These are phyloP conservation scores for Xestia rhomboidea DNA, from an alignment of 2,888 invertebrate species.

Conservation along the genomic window DNA sequence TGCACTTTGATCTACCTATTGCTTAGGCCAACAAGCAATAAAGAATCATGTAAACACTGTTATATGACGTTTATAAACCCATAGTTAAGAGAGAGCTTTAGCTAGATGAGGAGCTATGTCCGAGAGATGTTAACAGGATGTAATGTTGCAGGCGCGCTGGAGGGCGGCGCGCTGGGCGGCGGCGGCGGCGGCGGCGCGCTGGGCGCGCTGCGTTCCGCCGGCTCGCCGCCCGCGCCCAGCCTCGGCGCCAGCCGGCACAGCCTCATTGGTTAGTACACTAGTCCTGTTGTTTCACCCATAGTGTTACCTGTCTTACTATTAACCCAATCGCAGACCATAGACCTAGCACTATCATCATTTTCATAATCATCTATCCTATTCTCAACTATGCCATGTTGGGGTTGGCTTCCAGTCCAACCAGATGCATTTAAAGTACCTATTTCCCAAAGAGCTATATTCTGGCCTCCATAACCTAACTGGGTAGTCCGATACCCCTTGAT, in stretches of 20 bases:
- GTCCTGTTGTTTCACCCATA: not conserved
- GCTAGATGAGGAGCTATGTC: not conserved
- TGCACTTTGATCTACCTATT: no score
- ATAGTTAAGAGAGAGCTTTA: not conserved
- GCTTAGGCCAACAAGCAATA: not conserved
- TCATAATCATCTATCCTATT: not conserved
- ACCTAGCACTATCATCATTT: not conserved
- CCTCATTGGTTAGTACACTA: constrained; percentile 83
- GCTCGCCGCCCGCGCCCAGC: constrained; percentile 90
- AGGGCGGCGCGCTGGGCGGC: constrained; percentile 90
- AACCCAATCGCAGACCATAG: no score
- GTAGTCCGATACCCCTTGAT: not conserved
- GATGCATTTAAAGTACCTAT: not conserved
- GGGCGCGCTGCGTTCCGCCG: constrained; percentile 88
- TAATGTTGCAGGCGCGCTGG: constrained; percentile 87
- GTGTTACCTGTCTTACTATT: not conserved
- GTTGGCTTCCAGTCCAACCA: not conserved
- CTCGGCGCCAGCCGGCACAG: constrained; percentile 90
- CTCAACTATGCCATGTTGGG: not conserved
- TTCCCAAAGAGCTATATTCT: not conserved
- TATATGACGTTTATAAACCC: not conserved
- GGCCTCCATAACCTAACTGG: not conserved
- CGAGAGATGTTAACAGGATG: constrained; percentile 13
- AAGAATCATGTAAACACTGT: constrained; percentile 1
- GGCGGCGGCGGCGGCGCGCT: constrained; percentile 89